Evolutionary conservation across 2,888 invertebrate genomes (phyloP).

Genomic region (Caprella mutica): DNA sequence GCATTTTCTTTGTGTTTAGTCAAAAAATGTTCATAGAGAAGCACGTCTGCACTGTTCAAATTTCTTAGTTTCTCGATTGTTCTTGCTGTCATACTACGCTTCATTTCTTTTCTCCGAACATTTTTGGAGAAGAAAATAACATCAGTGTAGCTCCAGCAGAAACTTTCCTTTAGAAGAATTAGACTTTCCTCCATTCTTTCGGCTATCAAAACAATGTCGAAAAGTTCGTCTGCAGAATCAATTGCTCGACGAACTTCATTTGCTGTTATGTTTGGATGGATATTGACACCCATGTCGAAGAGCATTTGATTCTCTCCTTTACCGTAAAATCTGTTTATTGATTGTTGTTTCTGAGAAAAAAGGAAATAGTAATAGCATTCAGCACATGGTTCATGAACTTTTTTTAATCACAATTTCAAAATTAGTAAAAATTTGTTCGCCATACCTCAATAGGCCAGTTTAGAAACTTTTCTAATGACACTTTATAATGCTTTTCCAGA

Average conservation of each 20-base stretch:
- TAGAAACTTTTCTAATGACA: neutral
- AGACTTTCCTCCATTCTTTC: slow-evolving; percentile 39
- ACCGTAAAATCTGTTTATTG: no score
- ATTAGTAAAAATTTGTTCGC: no score
- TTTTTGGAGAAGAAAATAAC: slow-evolving; percentile 37
- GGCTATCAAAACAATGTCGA: slow-evolving; percentile 39
- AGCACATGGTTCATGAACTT: no score
- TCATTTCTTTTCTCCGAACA: slow-evolving; percentile 31
- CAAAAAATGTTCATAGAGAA: slow-evolving; percentile 29
- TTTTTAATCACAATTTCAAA: no score
- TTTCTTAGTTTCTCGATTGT: slow-evolving; percentile 12
- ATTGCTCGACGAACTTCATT: slow-evolving; percentile 26
- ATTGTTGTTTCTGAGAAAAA: no score
- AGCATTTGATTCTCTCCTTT: slow-evolving; percentile 32
- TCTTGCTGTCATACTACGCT: neutral
- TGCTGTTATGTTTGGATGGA: slow-evolving; percentile 9
- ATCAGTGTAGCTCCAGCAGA: slow-evolving; percentile 38
- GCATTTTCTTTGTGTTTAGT: slow-evolving; percentile 14
- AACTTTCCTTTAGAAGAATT: slow-evolving; percentile 37
- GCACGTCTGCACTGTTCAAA: slow-evolving; percentile 25
- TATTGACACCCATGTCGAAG: slow-evolving; percentile 20
- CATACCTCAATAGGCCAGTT: slow-evolving; percentile 3
- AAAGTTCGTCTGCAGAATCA: slow-evolving; percentile 36
- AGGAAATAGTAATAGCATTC: no score
- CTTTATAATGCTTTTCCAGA: slow-evolving; percentile 20